phyloP scores from a whole-genome alignment of 2,113 vertebrate species.

The Scatophagus argus region DNA sequence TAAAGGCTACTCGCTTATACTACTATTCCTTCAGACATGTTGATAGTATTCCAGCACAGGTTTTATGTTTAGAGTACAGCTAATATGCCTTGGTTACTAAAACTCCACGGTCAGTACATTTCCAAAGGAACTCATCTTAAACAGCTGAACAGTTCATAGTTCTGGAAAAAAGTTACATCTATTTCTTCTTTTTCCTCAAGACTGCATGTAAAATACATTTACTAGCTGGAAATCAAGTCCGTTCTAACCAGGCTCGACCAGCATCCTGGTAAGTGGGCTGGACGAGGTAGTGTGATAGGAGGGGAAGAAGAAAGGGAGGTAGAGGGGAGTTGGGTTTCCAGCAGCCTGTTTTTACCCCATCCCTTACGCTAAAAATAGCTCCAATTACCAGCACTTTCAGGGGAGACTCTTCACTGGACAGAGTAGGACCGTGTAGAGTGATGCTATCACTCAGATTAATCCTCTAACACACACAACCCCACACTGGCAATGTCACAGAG shows the following conservation, averaged over 20 bases:
- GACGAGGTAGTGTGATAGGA: slow-evolving; percentile 67
- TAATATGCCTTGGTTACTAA: slow-evolving; percentile 24
- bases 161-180: slow-evolving; percentile 16
- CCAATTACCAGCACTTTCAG: slow-evolving; percentile 72
- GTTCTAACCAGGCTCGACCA: slow-evolving; percentile 62
- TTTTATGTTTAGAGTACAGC: slow-evolving; percentile 27
- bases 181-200: slow-evolving; percentile 15
- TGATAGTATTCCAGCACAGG: slow-evolving; percentile 42
- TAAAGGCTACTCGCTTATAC: slow-evolving; percentile 25
- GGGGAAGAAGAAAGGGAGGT: slow-evolving; percentile 74
- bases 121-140: background rate
- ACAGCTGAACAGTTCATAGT: no score
- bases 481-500: slow-evolving; percentile 42
- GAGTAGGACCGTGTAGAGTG: slow-evolving; percentile 49
- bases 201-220: background rate
- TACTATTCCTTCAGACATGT: slow-evolving; percentile 48
- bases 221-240: slow-evolving; percentile 32
- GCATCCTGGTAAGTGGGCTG: slow-evolving; percentile 65
- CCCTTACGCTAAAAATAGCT: slow-evolving; percentile 85
- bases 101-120: slow-evolving; percentile 30
- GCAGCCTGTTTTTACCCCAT: slow-evolving; percentile 86
- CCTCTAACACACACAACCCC: slow-evolving; percentile 56
- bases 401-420: slow-evolving; percentile 54
- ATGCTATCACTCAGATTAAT: slow-evolving; percentile 68
- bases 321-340: slow-evolving; percentile 82